phyloP scores from a whole-genome alignment of 1,140 invertebrate species.

The Riptortus pedestris region DNA sequence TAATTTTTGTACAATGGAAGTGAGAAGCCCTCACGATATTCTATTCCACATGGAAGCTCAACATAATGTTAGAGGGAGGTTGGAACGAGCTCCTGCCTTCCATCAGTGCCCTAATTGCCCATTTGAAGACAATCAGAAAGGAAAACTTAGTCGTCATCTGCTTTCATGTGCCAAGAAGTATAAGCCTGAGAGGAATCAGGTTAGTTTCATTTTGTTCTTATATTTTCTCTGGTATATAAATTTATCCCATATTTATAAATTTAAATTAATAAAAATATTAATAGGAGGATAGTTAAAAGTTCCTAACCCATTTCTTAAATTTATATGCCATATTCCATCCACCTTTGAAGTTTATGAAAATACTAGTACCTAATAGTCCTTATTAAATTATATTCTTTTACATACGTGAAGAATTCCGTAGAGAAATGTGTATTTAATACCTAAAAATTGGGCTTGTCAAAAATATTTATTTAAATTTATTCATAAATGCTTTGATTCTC shows the following conservation, averaged over 20 bases:
- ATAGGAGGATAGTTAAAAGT: too few relatives aligned
- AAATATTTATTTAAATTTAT: too few relatives aligned
- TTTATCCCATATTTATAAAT: slow-evolving; percentile 4
- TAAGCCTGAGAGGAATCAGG: slow-evolving; percentile 64
- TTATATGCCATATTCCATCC: too few relatives aligned
- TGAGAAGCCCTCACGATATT: slow-evolving; percentile 75
- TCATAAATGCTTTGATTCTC: too few relatives aligned
- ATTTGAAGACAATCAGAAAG: slow-evolving; percentile 88
- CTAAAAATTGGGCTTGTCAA: too few relatives aligned
- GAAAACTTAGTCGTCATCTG: slow-evolving; percentile 79
- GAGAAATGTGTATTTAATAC: too few relatives aligned
- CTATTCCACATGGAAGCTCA: slow-evolving; percentile 83
- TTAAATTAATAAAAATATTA: too few relatives aligned
- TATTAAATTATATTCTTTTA: too few relatives aligned
- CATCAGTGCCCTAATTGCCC: slow-evolving; percentile 90
- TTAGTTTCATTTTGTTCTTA: slow-evolving; percentile 19
- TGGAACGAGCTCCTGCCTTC: slow-evolving; percentile 74
- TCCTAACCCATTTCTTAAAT: too few relatives aligned
- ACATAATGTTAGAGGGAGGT: slow-evolving; percentile 68
- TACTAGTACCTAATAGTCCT: too few relatives aligned
- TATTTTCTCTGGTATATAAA: not conserved
- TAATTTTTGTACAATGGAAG: slow-evolving; percentile 76
- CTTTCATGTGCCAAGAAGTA: slow-evolving; percentile 85
- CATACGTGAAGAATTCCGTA: too few relatives aligned
- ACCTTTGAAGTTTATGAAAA: too few relatives aligned